Conservation (phyloP, 2,888 invertebrate species). For the Lymantria dispar region DNA sequence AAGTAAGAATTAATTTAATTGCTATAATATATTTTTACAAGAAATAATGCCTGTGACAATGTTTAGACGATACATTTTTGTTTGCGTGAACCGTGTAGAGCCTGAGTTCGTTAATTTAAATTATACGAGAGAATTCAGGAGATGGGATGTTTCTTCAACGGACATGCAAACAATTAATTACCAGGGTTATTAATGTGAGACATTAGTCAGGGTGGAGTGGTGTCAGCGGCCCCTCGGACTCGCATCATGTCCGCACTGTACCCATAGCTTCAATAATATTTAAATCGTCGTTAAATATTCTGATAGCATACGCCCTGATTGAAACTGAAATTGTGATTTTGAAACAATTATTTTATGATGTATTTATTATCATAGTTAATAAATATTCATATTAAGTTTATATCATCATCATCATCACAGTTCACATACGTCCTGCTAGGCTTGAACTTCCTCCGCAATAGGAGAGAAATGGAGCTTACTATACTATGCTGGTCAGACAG, state of each 20-base stretch:
- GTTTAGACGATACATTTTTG: constrained; percentile 21
- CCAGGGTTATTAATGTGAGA: constrained; percentile 76
- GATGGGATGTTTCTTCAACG: constrained; percentile 69
- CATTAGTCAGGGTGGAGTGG: constrained; percentile 74
- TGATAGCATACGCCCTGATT: constrained; percentile 31
- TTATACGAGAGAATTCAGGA: constrained; percentile 61
- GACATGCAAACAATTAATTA: constrained; percentile 83
- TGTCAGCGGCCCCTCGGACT: constrained; percentile 64
- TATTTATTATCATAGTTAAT: too few relatives aligned
- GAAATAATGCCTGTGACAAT: constrained; percentile 1
- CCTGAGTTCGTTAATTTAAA: constrained; percentile 60
- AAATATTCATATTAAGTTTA: too few relatives aligned
- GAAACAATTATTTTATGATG: not conserved
- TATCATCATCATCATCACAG: too few relatives aligned
- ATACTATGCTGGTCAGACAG: too few relatives aligned
- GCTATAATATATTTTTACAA: not conserved
- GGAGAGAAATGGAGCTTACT: too few relatives aligned
- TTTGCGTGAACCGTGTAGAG: constrained; percentile 29
- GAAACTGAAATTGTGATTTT: constrained; percentile 2
- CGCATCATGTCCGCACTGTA: constrained; percentile 39
- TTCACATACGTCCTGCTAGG: too few relatives aligned
- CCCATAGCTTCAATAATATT: constrained; percentile 30
- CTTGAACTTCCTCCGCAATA: too few relatives aligned
- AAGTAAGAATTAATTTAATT: too few relatives aligned
- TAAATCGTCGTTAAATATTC: constrained; percentile 36